A percentile compares a stretch with the other conserved stretches of the same genome.
Evolutionary conservation across 2,888 invertebrate species (phyloP).

Genomic region (Drosophila anomelani): DNA sequence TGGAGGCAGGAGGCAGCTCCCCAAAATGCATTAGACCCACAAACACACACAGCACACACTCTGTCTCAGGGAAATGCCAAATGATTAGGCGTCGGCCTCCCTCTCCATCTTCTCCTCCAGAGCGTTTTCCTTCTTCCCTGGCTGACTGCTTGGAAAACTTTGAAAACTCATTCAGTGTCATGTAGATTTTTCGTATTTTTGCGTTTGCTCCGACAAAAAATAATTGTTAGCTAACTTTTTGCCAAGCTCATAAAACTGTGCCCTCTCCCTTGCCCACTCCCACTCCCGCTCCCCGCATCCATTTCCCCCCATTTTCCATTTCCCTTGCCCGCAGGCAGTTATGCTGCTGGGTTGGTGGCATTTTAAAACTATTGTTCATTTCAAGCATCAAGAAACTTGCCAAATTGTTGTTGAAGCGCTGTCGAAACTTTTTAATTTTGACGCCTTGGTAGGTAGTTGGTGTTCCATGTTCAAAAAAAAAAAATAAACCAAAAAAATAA

Average conservation of each 20-base stretch:
- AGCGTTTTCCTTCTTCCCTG: neutral
- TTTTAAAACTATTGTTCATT: constrained; percentile 62
- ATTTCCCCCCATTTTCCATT: neutral
- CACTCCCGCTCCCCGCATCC: neutral
- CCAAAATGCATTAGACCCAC: constrained; percentile 47
- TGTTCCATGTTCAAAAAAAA: neutral
- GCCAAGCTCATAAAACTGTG: constrained; percentile 49
- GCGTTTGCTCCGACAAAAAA: constrained; percentile 49
- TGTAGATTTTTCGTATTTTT: constrained; percentile 56
- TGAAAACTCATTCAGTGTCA: constrained; percentile 58
- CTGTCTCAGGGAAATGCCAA: constrained; percentile 5
- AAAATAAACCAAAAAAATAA: neutral
- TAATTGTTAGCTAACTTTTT: constrained; percentile 53
- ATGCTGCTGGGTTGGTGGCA: constrained; percentile 42
- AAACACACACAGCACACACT: constrained; percentile 7
- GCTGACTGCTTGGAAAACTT: constrained; percentile 44
- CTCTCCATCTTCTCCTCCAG: neutral
- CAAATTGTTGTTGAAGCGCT: constrained; percentile 57
- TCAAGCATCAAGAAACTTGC: constrained; percentile 61
- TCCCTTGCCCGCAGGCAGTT: constrained; percentile 18
- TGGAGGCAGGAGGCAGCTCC: neutral
- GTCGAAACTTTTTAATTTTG: constrained; percentile 58
- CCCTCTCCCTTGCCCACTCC: neutral
- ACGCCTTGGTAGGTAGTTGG: constrained; percentile 53
- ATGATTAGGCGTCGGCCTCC: constrained; percentile 42